phyloP scores from a whole-genome alignment of 2,888 invertebrate species.

The Drosophila testacea region DNA sequence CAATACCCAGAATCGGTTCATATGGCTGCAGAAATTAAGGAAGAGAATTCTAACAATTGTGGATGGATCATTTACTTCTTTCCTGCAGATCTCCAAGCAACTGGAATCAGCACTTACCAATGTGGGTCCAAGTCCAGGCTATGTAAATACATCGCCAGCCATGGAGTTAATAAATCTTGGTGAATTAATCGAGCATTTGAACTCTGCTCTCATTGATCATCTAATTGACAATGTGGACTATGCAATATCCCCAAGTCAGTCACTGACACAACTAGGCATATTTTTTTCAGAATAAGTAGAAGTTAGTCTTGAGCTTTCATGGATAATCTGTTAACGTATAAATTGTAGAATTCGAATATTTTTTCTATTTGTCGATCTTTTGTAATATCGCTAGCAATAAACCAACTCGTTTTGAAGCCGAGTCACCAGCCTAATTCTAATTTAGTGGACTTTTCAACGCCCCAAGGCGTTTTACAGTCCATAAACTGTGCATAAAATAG shows the following conservation, averaged over 20 bases:
- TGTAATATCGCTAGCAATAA: constrained; percentile 23
- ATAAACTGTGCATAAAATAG: constrained; percentile 64
- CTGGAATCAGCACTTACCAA: constrained; percentile 35
- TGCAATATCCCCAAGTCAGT: background rate
- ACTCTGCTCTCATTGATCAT: constrained; percentile 44
- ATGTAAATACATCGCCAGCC: constrained; percentile 39
- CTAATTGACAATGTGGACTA: constrained; percentile 30
- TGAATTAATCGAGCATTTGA: constrained; percentile 32
- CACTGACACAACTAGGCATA: background rate
- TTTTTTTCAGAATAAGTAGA: background rate
- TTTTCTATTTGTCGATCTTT: constrained; percentile 11
- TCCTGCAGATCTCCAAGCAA: constrained; percentile 36
- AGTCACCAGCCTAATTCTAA: constrained; percentile 49
- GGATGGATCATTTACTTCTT: background rate
- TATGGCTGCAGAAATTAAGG: background rate
- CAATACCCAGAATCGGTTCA: background rate
- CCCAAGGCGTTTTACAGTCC: constrained; percentile 49
- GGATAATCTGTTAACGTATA: constrained; percentile 5
- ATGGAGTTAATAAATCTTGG: constrained; percentile 52
- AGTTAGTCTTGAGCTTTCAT: constrained; percentile 7
- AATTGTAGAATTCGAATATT: background rate
- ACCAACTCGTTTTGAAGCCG: constrained; percentile 33
- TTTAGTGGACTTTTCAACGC: constrained; percentile 53
- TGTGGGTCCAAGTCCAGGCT: constrained; percentile 12
- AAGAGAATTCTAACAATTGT: background rate